Percentiles rank a stretch among this genome's conserved stretches.
Evolutionary conservation across 2,797 vertebrate species (phyloP).

Genomic region (Selene dorsalis): DNA sequence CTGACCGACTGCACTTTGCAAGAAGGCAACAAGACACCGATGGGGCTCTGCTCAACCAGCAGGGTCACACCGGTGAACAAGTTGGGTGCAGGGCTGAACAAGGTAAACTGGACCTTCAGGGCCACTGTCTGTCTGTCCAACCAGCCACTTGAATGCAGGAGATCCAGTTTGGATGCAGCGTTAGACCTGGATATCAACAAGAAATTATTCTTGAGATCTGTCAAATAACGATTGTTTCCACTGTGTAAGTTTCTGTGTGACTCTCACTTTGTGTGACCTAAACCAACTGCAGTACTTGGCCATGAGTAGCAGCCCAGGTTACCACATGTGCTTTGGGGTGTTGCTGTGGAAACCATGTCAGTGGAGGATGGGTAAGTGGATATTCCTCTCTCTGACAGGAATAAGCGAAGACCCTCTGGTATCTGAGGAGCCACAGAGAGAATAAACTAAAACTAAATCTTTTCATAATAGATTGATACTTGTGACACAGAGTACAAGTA

Average conservation of each 20-base stretch:
- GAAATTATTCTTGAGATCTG: neutral
- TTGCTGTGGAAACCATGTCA: neutral
- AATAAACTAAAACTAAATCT: neutral
- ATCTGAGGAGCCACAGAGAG: neutral
- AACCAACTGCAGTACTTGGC: constrained; percentile 40
- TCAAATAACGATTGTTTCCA: too few relatives aligned
- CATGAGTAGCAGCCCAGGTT: constrained; percentile 48
- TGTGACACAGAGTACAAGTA: too few relatives aligned
- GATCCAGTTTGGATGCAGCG: constrained; percentile 63
- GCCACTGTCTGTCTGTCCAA: constrained; percentile 60
- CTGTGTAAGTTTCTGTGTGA: neutral
- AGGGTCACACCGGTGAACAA: constrained; percentile 83
- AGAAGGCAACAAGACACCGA: constrained; percentile 68
- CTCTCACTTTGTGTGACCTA: constrained; percentile 83
- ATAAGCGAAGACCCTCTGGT: neutral
- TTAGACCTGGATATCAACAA: constrained; percentile 46
- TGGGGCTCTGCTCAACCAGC: constrained; percentile 55
- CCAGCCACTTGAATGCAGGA: constrained; percentile 74
- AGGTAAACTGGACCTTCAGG: constrained; percentile 78
- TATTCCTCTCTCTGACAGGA: neutral
- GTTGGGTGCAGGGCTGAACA: constrained; percentile 80
- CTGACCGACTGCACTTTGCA: constrained; percentile 76
- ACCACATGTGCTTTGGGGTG: constrained; percentile 40
- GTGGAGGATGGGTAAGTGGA: neutral
- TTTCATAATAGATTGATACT: neutral